phyloP scores from a whole-genome alignment of 2,113 vertebrate species.

The Heterochromis multidens region DNA sequence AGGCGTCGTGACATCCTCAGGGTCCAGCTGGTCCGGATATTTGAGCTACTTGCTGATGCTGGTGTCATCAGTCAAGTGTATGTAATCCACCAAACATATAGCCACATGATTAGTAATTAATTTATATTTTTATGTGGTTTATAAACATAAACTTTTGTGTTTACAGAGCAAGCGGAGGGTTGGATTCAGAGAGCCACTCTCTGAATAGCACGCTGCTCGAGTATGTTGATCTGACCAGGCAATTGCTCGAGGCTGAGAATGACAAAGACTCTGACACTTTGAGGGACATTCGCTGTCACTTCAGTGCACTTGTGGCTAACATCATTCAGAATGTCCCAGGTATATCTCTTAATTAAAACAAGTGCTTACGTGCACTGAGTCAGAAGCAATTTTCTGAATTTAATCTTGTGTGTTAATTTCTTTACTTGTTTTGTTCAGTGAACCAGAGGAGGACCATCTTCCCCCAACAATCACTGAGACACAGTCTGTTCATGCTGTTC shows the following conservation, averaged over 20 bases:
- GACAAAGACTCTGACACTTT: slow-evolving; percentile 98
- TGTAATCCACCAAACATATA: neutral
- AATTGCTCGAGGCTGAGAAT: slow-evolving; percentile 97
- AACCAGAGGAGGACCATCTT: slow-evolving; percentile 97
- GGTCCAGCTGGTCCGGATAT: slow-evolving; percentile 98
- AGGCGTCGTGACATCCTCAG: slow-evolving; percentile 97
- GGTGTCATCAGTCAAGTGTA: slow-evolving; percentile 97
- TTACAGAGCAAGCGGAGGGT: slow-evolving; percentile 90
- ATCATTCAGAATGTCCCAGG: slow-evolving; percentile 99
- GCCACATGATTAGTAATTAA: neutral
- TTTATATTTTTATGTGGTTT: neutral
- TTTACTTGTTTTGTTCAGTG: slow-evolving; percentile 72
- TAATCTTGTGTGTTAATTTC: neutral
- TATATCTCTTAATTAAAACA: slow-evolving; percentile 52
- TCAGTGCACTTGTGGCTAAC: slow-evolving; percentile 98
- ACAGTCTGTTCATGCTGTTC: slow-evolving; percentile 99
- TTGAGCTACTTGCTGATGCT: slow-evolving; percentile 97
- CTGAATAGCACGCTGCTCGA: slow-evolving; percentile 94
- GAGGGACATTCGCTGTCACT: slow-evolving; percentile 97
- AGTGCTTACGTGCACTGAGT: neutral
- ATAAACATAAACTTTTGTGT: neutral
- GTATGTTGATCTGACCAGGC: slow-evolving; percentile 95
- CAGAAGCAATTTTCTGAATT: neutral
- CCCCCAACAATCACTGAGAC: slow-evolving; percentile 95
- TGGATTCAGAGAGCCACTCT: slow-evolving; percentile 96